phyloP scores from a whole-genome alignment of 2,113 vertebrate genomes.

The Tonatia bakeri region DNA sequence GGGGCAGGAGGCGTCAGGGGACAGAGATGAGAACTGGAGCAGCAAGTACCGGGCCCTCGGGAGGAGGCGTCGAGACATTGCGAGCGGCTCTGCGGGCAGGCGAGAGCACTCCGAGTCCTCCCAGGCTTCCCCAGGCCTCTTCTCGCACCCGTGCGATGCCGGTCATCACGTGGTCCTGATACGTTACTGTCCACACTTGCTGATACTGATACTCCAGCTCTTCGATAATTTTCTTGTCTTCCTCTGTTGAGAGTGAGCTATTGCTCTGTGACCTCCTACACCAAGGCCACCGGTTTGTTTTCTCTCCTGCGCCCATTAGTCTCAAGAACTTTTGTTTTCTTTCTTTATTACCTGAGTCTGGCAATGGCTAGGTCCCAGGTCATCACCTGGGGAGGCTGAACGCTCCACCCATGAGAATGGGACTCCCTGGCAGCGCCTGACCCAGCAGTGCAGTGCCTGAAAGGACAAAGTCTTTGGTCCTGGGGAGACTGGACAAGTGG shows the following conservation, averaged over 20 bases:
- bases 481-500: background rate
- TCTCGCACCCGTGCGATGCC: background rate
- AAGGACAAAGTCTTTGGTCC: background rate
- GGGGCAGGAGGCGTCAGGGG: background rate
- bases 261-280: background rate
- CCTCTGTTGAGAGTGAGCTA: background rate
- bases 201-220: background rate
- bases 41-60: background rate
- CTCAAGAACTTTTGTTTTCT: slow-evolving; percentile 86
- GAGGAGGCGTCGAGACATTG: background rate
- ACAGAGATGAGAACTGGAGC: background rate
- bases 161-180: background rate
- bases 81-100: background rate
- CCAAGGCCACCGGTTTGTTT: background rate
- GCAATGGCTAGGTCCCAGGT: slow-evolving; percentile 85
- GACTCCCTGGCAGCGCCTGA: background rate
- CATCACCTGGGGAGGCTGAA: background rate
- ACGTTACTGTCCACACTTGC: background rate
- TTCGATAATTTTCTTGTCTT: background rate
- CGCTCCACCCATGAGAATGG: background rate
- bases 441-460: background rate
- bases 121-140: background rate
- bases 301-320: slow-evolving; percentile 83
- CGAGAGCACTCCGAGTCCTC: background rate
- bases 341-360: slow-evolving; percentile 89